Base-by-base conservation (phyloP, 2,888 invertebrate species). In the Lutraria lutraria region DNA sequence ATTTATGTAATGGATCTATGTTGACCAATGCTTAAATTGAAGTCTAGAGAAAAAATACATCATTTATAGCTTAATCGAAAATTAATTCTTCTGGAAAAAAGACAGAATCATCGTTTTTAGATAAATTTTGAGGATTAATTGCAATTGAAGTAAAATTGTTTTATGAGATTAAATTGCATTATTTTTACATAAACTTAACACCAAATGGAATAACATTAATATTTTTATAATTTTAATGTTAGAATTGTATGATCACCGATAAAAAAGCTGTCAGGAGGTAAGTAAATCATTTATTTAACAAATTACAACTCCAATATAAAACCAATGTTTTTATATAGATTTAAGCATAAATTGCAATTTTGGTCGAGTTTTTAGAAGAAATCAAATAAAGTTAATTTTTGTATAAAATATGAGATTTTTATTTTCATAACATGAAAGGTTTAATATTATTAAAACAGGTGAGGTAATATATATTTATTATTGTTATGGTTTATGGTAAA, bases 1-100 rank as follows among this genome's bases (percentile, higher is more conserved):
- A 72, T 68, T 52, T 60, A 25, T 68, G 83, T 72, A 72, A 83
- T 83, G 53, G n/a, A 83, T 83, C 72, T 52, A 13, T 72, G 68
- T 72, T 83, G 83, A 83, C 83, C 63, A 25, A 68, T 25, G 25
- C 63, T 68, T 68, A n/a, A 25, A 25, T 25, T 68, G 8, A 68
- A 68, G n/a, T 68, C 25, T 10, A n/a, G 25, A 12, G 25, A 68
- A 68, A 25, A 25, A 68, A n/a, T 25, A 68, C 43, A 43, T 2
- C 8, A 43, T 43, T 43, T 4, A 43, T 8, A 4, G 8, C n/a
- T n/a, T n/a, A n/a, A n/a, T n/a, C 8, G 43, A 43, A 43, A 43
- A 43, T 15, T 13, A 2, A 56, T 16, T n/a, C 63, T 68, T 25
- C 63, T 25, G 6, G 63, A 68, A 68, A 25, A 25, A 68, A 68